Percentiles rank a stretch among this genome's conserved stretches.
These are phyloP conservation scores for Azorinus chamasolen DNA, from an alignment of 2,888 invertebrate species.

Conservation along the genomic window DNA sequence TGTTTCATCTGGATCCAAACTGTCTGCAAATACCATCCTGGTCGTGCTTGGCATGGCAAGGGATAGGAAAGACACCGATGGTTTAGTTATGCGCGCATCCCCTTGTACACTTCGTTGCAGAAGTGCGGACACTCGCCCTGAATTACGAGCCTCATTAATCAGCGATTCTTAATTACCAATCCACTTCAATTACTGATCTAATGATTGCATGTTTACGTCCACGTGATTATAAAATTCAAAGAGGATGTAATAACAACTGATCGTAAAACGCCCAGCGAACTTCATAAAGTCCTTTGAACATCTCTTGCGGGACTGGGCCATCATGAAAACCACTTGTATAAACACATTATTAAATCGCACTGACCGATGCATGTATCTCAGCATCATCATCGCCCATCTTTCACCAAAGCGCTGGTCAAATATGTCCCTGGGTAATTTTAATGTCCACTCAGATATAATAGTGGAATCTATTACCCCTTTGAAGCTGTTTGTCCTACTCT, in stretches of 20 bases:
- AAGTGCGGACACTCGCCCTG: neutral
- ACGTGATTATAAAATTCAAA: slow-evolving; percentile 20
- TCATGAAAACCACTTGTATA: slow-evolving; percentile 35
- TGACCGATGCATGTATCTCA: slow-evolving; percentile 19
- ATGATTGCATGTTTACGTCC: slow-evolving; percentile 27
- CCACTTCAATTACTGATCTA: slow-evolving; percentile 24
- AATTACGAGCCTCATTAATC: slow-evolving; percentile 8
- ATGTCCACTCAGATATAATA: neutral
- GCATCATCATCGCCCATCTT: slow-evolving; percentile 12
- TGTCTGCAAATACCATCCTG: too few relatives aligned
- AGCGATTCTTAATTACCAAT: slow-evolving; percentile 24
- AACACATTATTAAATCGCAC: slow-evolving; percentile 26
- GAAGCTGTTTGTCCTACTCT: too few relatives aligned
- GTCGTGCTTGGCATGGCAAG: too few relatives aligned
- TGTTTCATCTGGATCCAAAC: too few relatives aligned
- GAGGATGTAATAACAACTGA: slow-evolving; percentile 12
- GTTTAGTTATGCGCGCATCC: neutral
- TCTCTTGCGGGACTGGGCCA: slow-evolving; percentile 18
- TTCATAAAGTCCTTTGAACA: slow-evolving; percentile 30
- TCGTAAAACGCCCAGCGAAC: slow-evolving; percentile 24
- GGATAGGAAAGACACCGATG: too few relatives aligned
- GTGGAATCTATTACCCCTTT: neutral
- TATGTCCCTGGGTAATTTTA: slow-evolving; percentile 23
- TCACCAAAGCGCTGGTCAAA: slow-evolving; percentile 28
- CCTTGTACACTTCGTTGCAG: neutral